phyloP scores from a whole-genome alignment of 2,888 invertebrate species.

The Brachyopa scutellaris region DNA sequence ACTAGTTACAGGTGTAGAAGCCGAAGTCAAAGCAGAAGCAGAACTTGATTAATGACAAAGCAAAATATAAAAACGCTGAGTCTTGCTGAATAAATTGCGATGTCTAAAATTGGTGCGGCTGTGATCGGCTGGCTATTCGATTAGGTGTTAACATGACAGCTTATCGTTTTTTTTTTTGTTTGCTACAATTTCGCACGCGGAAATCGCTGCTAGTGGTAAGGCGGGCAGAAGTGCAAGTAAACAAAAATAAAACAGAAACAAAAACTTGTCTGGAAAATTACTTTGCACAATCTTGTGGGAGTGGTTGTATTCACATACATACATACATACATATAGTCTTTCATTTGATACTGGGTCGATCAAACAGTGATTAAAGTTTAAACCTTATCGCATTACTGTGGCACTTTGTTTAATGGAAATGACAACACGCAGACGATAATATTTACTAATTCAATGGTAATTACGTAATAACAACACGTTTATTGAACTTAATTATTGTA shows the following conservation, averaged over 20 bases:
- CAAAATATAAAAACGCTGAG: constrained; percentile 21
- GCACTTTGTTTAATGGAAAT: constrained; percentile 12
- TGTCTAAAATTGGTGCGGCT: constrained; percentile 13
- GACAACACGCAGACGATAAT: neutral
- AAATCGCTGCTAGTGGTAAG: neutral
- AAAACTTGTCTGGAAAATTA: constrained; percentile 23
- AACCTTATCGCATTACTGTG: constrained; percentile 20
- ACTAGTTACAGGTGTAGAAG: constrained; percentile 10
- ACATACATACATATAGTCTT: no score
- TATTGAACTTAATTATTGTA: constrained; percentile 14
- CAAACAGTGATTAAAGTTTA: no score
- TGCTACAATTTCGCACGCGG: neutral
- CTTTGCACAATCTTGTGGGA: constrained; percentile 17
- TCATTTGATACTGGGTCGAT: no score
- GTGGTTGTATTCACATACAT: neutral
- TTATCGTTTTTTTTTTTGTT: neutral
- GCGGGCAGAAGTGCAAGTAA: neutral
- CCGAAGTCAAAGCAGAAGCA: no score
- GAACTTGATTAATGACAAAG: no score
- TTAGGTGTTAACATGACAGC: constrained; percentile 10
- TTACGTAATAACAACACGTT: neutral
- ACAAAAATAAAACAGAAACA: neutral
- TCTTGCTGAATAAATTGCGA: constrained; percentile 19
- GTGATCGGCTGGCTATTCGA: constrained; percentile 10
- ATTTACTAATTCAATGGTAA: constrained; percentile 19